Evolutionary conservation across 2,797 vertebrate genomes (phyloP).

Genomic region (Parauchenoglanis ngamensis): DNA sequence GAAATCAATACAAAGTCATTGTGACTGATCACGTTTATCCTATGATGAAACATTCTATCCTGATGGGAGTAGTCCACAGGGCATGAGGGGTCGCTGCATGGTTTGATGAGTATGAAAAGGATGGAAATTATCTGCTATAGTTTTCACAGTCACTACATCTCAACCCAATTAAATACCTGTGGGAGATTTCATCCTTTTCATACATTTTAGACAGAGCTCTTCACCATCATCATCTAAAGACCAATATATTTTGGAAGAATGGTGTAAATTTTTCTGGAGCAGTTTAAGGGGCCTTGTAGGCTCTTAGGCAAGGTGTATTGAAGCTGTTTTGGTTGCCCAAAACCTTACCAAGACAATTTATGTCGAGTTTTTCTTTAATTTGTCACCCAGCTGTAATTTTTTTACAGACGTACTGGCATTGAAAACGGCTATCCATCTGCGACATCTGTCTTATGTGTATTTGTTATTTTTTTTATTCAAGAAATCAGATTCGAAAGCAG

Average conservation of each 20-base stretch:
- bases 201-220: background rate
- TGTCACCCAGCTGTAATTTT: background rate
- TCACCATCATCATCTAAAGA: background rate
- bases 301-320: background rate
- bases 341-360: background rate
- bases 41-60: background rate
- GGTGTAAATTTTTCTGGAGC: too few relatives aligned
- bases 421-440: background rate
- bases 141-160: background rate
- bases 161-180: too few relatives aligned
- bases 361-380: background rate
- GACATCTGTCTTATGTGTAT: background rate
- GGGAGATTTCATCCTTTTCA: background rate
- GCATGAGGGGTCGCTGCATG: background rate
- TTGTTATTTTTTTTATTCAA: background rate
- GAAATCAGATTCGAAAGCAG: background rate
- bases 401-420: background rate
- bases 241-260: background rate
- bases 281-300: background rate
- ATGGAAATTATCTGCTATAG: background rate
- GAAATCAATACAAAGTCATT: background rate
- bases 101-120: background rate
- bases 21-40: background rate
- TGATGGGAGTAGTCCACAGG: background rate
- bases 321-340: background rate